Evolutionary conservation across 2,888 invertebrate species (phyloP), one percentile per base, ranked within the genome.

Genomic region (Mycalesis mineus): DNA sequence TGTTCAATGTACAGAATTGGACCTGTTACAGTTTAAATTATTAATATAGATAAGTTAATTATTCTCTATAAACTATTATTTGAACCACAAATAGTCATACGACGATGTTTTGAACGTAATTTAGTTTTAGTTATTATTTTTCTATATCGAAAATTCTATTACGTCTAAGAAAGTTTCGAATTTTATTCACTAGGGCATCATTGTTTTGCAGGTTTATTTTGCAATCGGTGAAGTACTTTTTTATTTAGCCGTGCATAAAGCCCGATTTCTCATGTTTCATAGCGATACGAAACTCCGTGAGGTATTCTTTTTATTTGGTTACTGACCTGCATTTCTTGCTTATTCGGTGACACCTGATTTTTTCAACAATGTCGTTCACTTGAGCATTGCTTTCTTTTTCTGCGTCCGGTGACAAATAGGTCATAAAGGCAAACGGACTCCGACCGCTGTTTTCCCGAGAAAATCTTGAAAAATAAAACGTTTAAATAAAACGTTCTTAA

Each of bases 241-340:
- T 69, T 67, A 59, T 54, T 41, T 58, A 57, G 62, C 66, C 58
- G 60, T 60, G 65, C 63, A 70, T 69, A 73, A 63, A 62, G 59
- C 62, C 68, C 65, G 70, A 72, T 71, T 73, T 71, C 67, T 72
- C 70, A 60, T 65, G 63, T 74, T 77, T 77, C 74, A 77, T 74
- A 67, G 67, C 71, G 72, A 73, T 71, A 65, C 64, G 65, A 73
- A 70, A 69, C 68, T 66, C 60, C 49, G 60, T 62, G 64, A 72
- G 64, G 65, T 72, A 62, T 57, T 56, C 72, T 72, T 74, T 75
- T 75, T 72, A 66, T 62, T 50, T 75, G 80, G 80, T 76, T 80
- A 72, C 67, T 75, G 82, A 81, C 82, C 82, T 72, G 76, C 72
- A 78, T 79, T 78, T 77, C 71, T 71, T 71, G 70, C 61, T 65